Conservation (phyloP, 2,888 invertebrate genomes). For the Cheilosia pagana region DNA sequence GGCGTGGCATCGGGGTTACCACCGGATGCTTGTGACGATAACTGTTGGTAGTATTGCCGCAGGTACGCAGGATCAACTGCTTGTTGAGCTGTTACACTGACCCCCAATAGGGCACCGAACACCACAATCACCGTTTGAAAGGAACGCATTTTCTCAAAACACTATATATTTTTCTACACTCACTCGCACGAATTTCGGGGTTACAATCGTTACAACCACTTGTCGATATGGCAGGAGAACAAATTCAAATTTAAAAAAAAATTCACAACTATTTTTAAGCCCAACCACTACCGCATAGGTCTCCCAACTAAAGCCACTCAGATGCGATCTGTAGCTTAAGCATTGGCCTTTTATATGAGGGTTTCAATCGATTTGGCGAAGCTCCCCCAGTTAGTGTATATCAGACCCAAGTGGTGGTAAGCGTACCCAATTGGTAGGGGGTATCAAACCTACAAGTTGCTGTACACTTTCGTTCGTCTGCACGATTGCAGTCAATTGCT, state of each 20-base stretch:
- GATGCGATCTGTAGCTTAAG: conserved; percentile 73
- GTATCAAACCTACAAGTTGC: conserved; percentile 65
- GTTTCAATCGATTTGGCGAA: conserved; percentile 62
- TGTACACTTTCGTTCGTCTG: conserved; percentile 69
- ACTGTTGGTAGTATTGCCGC: conserved; percentile 82
- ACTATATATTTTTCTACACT: conserved; percentile 4
- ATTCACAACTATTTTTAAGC: conserved; percentile 24
- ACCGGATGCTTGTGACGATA: conserved; percentile 82
- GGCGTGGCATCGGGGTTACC: conserved; percentile 84
- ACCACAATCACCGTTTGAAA: conserved; percentile 79
- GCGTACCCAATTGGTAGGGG: conserved; percentile 58
- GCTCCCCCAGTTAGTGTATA: conserved; percentile 50
- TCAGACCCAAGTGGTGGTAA: conserved; percentile 59
- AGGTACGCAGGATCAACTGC: conserved; percentile 83
- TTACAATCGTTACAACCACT: conserved; percentile 16
- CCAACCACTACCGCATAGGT: conserved; percentile 67
- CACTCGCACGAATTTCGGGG: conserved; percentile 25
- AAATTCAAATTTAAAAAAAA: conserved; percentile 12
- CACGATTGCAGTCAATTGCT: conserved; percentile 52
- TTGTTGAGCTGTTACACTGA: conserved; percentile 77
- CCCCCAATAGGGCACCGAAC: conserved; percentile 79
- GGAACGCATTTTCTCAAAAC: conserved; percentile 55
- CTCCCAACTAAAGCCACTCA: conserved; percentile 74
- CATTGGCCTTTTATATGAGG: conserved; percentile 77
- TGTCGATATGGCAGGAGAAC: neutral